Evolutionary conservation across 1,140 invertebrate genomes (phyloP).

Genomic region (Drosophila sproati): DNA sequence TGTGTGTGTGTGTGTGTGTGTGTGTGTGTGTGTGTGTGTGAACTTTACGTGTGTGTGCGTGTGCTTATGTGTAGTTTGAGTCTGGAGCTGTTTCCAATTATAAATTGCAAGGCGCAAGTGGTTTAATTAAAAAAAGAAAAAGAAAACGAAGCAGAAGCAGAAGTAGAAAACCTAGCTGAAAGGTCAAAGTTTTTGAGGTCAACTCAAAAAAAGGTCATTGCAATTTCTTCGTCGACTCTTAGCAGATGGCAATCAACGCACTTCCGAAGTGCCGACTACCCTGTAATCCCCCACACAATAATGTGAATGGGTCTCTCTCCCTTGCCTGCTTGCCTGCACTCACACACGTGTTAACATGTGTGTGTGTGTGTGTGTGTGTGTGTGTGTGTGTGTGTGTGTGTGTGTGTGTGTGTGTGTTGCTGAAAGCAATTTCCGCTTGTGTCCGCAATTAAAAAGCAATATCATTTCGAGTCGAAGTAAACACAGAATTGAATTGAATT

Average conservation of each 20-base stretch:
- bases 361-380: slow-evolving; percentile 21
- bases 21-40: not conserved
- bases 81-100: slow-evolving; percentile 71
- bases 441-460: slow-evolving; percentile 83
- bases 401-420: slow-evolving; percentile 34
- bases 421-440: slow-evolving; percentile 80
- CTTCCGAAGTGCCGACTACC: slow-evolving; percentile 54
- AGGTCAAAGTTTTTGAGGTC: slow-evolving; percentile 74
- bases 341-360: slow-evolving; percentile 8
- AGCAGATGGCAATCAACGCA: slow-evolving; percentile 66
- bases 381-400: slow-evolving; percentile 26
- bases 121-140: slow-evolving; percentile 65
- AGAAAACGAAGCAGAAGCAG: slow-evolving; percentile 7
- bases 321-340: not conserved
- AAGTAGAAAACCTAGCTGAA: slow-evolving; percentile 41
- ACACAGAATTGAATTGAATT: slow-evolving; percentile 76
- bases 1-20: slow-evolving; percentile 3
- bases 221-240: slow-evolving; percentile 39
- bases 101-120: slow-evolving; percentile 72
- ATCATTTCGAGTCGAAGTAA: slow-evolving; percentile 72
- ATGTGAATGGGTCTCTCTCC: slow-evolving; percentile 41
- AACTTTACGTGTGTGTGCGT: slow-evolving; percentile 4
- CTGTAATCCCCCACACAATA: not conserved
- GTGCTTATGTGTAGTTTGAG: slow-evolving; percentile 24
- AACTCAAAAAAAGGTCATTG: slow-evolving; percentile 60